Evolutionary conservation across 1,140 invertebrate genomes (phyloP), one percentile per base, ranked within the genome.

Genomic region (Ceratina calcarata): DNA sequence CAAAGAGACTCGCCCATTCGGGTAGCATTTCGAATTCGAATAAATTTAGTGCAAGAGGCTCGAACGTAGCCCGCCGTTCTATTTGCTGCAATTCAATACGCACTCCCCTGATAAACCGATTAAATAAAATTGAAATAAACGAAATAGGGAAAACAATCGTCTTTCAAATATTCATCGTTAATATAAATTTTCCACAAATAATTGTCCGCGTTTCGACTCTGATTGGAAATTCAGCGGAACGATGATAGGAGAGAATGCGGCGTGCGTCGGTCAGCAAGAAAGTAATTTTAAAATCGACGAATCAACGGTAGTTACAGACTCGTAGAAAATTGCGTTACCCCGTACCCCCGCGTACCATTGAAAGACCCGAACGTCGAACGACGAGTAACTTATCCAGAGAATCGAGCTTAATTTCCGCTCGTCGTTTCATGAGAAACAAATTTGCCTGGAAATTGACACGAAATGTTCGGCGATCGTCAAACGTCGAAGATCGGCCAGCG

Each of bases 241-340:
- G 37, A 6, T 1, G 37, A 45, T 45, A 45, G 27, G 49, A 18
- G 24, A 32, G 8, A 20, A 57, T 32, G 24, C 4, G 37, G 8
- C 57, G 22, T 8, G 15, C 32, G 37, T 53, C 51, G 27, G 58
- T 72, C 69, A 72, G 76, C 76, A 65, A 64, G 76, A 72, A 72
- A 79, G 70, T 53, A 73, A 79, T 79, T 73, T 79, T 66, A 74
- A 79, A 79, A 79, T 79, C 71, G 70, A 18, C 57, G 66, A 69
- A 69, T 62, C n/a, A 15, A 51, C 51, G 77, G 61, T 78, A 66
- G 77, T 73, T 74, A 27, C 62, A 66, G 73, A 66, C 62, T 74
- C 24, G 70, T n/a, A 51, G 71, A 74, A 51, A 79, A 79, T 79
- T 55, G 51, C 62, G 73, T 79, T 66, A 74, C 65, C 13, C 16